phyloP scores from a whole-genome alignment of 2,888 invertebrate genomes.

The Hirudinaria manillensis region DNA sequence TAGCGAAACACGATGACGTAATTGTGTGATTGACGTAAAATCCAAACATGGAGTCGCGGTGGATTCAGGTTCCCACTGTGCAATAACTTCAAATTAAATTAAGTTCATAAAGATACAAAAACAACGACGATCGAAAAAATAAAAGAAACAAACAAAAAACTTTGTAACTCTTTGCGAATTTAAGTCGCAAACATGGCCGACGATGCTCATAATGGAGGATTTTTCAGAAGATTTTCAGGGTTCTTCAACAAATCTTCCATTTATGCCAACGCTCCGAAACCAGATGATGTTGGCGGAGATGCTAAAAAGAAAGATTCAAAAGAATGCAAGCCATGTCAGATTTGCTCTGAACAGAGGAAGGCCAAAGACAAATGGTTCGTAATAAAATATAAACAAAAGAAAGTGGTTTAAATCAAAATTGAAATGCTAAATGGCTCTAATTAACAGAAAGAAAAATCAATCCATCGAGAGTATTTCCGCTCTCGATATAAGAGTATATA shows the following conservation, averaged over 20 bases:
- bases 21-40: slow-evolving; percentile 2
- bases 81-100: slow-evolving; percentile 7
- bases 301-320: slow-evolving; percentile 24
- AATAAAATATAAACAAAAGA: background rate
- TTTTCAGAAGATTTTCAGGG: slow-evolving; percentile 21
- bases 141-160: too few relatives aligned
- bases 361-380: slow-evolving; percentile 26
- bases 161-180: too few relatives aligned
- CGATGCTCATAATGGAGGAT: background rate
- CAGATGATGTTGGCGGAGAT: slow-evolving; percentile 22
- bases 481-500: background rate
- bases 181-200: slow-evolving; percentile 20
- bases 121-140: background rate
- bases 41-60: background rate
- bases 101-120: background rate
- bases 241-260: slow-evolving; percentile 17
- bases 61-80: background rate
- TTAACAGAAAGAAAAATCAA: background rate
- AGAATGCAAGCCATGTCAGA: slow-evolving; percentile 28
- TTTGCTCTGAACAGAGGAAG: slow-evolving; percentile 30
- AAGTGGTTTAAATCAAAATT: background rate
- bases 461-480: background rate
- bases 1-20: background rate
- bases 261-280: slow-evolving; percentile 20
- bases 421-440: background rate